Conservation (phyloP, 2,888 invertebrate genomes). For the Eurois occulta region DNA sequence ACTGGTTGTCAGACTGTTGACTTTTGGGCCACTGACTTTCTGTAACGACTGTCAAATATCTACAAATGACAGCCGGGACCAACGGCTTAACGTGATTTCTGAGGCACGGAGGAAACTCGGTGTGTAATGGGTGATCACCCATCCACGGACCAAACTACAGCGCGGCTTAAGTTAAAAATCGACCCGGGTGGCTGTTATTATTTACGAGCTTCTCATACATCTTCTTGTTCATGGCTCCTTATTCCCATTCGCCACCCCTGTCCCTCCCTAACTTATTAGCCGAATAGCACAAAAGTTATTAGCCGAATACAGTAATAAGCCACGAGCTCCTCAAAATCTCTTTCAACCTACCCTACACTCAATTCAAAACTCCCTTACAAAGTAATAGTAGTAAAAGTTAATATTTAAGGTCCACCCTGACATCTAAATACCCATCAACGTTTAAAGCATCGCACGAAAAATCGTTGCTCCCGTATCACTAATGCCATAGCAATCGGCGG, state of each 20-base stretch:
- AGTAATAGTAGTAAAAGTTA: constrained; percentile 36
- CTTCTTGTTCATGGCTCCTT: too few species aligned
- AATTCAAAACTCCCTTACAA: constrained; percentile 27
- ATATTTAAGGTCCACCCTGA: constrained; percentile 38
- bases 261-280: too few species aligned
- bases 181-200: not conserved
- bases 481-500: constrained; percentile 79
- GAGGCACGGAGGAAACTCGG: not conserved
- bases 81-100: not conserved
- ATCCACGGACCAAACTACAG: not conserved
- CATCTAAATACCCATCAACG: constrained; percentile 58
- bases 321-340: not conserved
- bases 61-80: not conserved
- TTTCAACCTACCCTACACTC: not conserved
- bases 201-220: not conserved
- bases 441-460: constrained; percentile 63
- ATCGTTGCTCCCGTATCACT: constrained; percentile 70
- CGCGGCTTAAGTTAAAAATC: not conserved
- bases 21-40: not conserved
- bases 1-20: not conserved
- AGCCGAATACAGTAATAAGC: not conserved
- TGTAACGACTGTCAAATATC: not conserved
- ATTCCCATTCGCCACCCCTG: too few species aligned
- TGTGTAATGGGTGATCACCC: not conserved
- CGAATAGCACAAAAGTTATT: too few species aligned